Base-by-base conservation (phyloP, 2,113 vertebrate genomes). In the Rhinopomastus cyanomelas region DNA sequence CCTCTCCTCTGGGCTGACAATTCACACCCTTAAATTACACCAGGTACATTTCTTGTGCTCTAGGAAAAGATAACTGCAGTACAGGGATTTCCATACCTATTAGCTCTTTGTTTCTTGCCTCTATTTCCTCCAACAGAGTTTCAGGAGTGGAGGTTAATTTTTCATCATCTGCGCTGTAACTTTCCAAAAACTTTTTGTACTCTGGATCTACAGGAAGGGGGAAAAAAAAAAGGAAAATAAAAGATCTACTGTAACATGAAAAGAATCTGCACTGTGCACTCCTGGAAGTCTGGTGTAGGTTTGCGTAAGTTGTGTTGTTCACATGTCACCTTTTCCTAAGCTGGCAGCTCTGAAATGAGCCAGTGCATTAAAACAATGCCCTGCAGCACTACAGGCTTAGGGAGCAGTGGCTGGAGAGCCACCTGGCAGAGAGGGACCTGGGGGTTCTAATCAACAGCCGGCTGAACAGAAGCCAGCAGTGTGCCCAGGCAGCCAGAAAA, bases 81-180 rank as follows among this genome's bases (percentile, higher is more conserved):
- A 61, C 23, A 34, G 4, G 20, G 22, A 65, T 89, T 96, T 94
- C 75, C 98, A 96, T 96, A 99, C 99, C 98, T 95, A 98, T 98
- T 91, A 99, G 97, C 95, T 99, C 99, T 97, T 99, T 99, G 88
- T 99, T 98, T 97, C 97, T 99, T 59, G 99, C 99, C 94, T 99
- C 99, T 92, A 99, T 98, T 97, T 99, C 99, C 88, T 99, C 99
- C 74, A 99, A 93, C 87, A 99, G 96, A 22, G 98, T 99, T 97
- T 99, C 99, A 52, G 99, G 99, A 73, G 98, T 99, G 74, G 99
- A 99, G 16, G 98, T 98, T 86, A 98, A 95, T 94, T 99, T 99
- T 93, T 99, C 99, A 59, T 99, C 98, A 95, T 99, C 98, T 48
- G 98, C 97, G 65, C 98, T 98, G 95, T 99, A 99, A 93, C 96